These are phyloP conservation scores for Zaprionus lineosus DNA, from an alignment of 2,888 invertebrate genomes.

Conservation along the genomic window DNA sequence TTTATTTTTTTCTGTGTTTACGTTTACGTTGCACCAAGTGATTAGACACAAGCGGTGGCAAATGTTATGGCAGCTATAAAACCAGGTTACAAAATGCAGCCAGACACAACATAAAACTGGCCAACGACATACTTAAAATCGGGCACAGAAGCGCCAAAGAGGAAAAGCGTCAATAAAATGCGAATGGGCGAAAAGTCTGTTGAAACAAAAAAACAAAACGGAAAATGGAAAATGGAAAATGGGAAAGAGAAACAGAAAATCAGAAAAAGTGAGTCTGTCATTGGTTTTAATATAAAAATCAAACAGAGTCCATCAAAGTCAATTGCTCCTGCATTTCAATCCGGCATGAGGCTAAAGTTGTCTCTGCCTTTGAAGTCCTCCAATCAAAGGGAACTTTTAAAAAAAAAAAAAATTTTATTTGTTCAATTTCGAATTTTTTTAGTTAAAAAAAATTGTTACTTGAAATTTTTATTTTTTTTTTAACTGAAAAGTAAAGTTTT, in stretches of 20 bases:
- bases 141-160: conserved; percentile 39
- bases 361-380: no score
- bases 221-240: no score
- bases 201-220: conserved; percentile 4
- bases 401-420: no score
- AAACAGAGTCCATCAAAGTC: conserved; percentile 46
- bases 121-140: conserved; percentile 61
- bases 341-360: conserved; percentile 19
- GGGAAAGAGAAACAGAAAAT: no score
- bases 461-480: not conserved
- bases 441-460: not conserved
- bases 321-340: conserved; percentile 27
- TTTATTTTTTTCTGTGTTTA: conserved; percentile 10
- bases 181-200: conserved; percentile 18
- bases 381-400: no score
- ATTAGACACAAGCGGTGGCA: conserved; percentile 66
- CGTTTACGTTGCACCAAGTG: conserved; percentile 37
- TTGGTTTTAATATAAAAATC: conserved; percentile 74
- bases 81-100: conserved; percentile 77
- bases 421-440: no score
- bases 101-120: conserved; percentile 60
- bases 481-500: not conserved
- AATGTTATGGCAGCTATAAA: conserved; percentile 73
- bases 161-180: conserved; percentile 43
- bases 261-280: conserved; percentile 69